Percentiles rank a stretch among this genome's conserved stretches.
phyloP scores from a whole-genome alignment of 1,140 invertebrate genomes.

The Plodia interpunctella region DNA sequence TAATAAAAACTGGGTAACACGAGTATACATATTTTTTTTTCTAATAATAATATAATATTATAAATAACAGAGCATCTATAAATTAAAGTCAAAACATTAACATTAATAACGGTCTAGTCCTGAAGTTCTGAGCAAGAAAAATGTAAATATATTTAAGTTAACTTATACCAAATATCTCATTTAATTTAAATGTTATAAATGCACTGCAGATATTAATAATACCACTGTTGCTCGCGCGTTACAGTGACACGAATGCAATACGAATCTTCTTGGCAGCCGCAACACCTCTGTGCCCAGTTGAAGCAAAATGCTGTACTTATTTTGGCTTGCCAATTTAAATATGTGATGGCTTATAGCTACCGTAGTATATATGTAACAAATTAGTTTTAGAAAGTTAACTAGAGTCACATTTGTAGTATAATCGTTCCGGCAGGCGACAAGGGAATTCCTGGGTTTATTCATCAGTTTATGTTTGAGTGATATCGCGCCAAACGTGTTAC shows the following conservation, averaged over 20 bases:
- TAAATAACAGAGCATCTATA: too few species aligned
- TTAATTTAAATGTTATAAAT: too few species aligned
- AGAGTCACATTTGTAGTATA: constrained; percentile 28
- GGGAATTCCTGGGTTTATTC: constrained; percentile 14
- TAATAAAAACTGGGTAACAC: too few species aligned
- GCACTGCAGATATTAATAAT: neutral
- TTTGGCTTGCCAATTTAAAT: constrained; percentile 75
- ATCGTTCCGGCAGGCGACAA: constrained; percentile 20
- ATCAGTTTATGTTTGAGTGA: constrained; percentile 11
- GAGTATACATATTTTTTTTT: too few species aligned
- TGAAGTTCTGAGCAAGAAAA: too few species aligned
- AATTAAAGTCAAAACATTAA: too few species aligned
- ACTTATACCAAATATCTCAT: too few species aligned
- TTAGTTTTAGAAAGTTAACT: constrained; percentile 7
- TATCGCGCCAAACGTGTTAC: constrained; percentile 24
- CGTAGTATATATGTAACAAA: constrained; percentile 8
- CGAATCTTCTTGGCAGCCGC: constrained; percentile 61
- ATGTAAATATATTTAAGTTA: too few species aligned
- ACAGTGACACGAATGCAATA: constrained; percentile 58
- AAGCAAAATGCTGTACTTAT: constrained; percentile 76
- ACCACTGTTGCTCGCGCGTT: neutral
- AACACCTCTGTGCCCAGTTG: constrained; percentile 51
- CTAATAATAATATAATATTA: too few species aligned
- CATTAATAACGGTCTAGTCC: too few species aligned
- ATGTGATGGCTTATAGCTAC: constrained; percentile 50